Evolutionary conservation across 2,888 invertebrate species (phyloP).

Genomic region (Thysanoteuthis rhombus): DNA sequence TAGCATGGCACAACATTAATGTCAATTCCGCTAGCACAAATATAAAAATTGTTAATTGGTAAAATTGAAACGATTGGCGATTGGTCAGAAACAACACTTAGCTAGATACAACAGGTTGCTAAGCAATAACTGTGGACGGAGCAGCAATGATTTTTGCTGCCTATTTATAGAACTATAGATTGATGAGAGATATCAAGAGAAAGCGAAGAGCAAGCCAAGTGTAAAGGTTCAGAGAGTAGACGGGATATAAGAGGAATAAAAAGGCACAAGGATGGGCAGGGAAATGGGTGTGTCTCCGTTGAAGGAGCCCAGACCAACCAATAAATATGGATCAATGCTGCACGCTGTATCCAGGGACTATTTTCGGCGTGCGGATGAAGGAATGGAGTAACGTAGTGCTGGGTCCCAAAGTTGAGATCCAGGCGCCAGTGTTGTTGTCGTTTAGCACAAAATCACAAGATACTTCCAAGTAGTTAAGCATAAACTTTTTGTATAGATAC

Average conservation of each 20-base stretch:
- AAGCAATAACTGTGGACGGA: not conserved
- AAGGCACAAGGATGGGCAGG: not conserved
- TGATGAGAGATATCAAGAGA: not conserved
- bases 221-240: not conserved
- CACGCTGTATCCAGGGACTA: not conserved
- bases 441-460: not conserved
- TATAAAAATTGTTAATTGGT: not conserved
- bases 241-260: not conserved
- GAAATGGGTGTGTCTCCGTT: not conserved
- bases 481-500: not conserved
- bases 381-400: not conserved
- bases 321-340: not conserved
- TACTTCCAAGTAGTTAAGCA: not conserved
- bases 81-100: not conserved
- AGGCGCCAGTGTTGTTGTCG: not conserved
- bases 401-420: not conserved
- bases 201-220: not conserved
- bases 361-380: not conserved
- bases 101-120: not conserved
- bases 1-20: not conserved
- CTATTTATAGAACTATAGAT: not conserved
- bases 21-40: conserved; percentile 1
- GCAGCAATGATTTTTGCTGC: not conserved
- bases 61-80: not conserved
- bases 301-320: not conserved